Evolutionary conservation across 2,888 invertebrate species (phyloP).

Genomic region (Ectobius pallidus): DNA sequence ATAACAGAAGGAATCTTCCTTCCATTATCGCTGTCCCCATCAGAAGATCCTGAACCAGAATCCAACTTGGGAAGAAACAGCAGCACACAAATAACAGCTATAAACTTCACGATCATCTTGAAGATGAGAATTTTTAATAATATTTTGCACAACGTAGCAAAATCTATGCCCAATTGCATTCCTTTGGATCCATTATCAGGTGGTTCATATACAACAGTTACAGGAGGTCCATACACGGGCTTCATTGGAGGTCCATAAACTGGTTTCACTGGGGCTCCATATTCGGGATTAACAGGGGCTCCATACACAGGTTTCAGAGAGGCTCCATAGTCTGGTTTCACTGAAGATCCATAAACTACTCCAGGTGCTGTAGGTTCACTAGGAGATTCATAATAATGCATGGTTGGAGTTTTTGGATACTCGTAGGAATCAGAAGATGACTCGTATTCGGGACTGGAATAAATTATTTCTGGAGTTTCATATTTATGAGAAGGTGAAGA

Average conservation of each 20-base stretch:
- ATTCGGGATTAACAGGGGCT: slow-evolving; percentile 49
- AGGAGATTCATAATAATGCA: too few species aligned
- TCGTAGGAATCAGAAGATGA: not conserved
- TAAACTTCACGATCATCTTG: slow-evolving; percentile 81
- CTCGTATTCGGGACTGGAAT: too few species aligned
- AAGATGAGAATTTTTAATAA: slow-evolving; percentile 77
- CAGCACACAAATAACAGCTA: slow-evolving; percentile 75
- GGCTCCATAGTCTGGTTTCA: not conserved
- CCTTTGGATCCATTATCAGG: slow-evolving; percentile 51
- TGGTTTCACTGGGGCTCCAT: slow-evolving; percentile 43
- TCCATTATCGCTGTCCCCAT: not conserved
- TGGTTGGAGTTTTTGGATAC: not conserved
- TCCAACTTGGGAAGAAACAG: slow-evolving; percentile 76
- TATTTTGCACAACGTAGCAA: slow-evolving; percentile 60
- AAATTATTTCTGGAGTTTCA: too few species aligned
- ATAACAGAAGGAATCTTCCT: too few species aligned
- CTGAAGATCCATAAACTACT: too few species aligned
- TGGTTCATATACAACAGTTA: slow-evolving; percentile 48
- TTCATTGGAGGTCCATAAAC: slow-evolving; percentile 57
- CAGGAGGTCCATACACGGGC: slow-evolving; percentile 47
- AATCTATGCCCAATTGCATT: slow-evolving; percentile 24
- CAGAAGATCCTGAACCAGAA: not conserved
- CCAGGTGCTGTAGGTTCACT: not conserved
- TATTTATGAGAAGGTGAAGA: not conserved
- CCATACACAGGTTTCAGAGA: slow-evolving; percentile 49